Conservation (phyloP, 1,140 invertebrate genomes). For the Drosophila murphyi region DNA sequence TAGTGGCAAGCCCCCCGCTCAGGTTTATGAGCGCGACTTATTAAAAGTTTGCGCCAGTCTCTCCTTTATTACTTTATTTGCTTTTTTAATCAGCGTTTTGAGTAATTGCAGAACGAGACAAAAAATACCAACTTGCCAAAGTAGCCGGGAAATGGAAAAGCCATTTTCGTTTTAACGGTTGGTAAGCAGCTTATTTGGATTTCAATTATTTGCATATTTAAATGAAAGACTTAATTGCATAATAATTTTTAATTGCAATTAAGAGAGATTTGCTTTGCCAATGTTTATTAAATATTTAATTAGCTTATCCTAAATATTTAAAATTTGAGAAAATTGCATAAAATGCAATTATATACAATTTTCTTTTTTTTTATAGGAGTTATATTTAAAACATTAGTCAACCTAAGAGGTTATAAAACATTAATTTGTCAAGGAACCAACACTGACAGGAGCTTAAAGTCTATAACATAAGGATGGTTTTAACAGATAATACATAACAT, state of each 20-base stretch:
- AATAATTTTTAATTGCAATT: slow-evolving; percentile 6
- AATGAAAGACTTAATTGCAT: slow-evolving; percentile 7
- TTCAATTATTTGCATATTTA: slow-evolving; percentile 13
- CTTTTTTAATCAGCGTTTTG: slow-evolving; percentile 64
- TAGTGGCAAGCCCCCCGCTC: slow-evolving; percentile 36
- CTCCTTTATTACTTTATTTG: slow-evolving; percentile 60
- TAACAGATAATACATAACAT: no score
- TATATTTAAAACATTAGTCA: no score
- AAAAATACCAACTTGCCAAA: slow-evolving; percentile 25
- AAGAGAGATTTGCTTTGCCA: not conserved
- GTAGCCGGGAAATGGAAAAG: slow-evolving; percentile 24
- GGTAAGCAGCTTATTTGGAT: slow-evolving; percentile 13
- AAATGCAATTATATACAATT: no score
- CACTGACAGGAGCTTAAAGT: no score
- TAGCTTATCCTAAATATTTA: not conserved
- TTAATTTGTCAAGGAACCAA: no score
- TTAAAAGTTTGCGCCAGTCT: slow-evolving; percentile 64
- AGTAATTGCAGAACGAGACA: slow-evolving; percentile 53
- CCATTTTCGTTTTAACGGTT: slow-evolving; percentile 7
- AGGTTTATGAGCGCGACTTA: slow-evolving; percentile 68
- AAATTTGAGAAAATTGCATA: no score
- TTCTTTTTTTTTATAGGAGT: no score
- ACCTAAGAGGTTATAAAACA: no score
- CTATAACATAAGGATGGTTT: no score
- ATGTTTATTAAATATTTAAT: not conserved